Evolutionary conservation across 2,113 vertebrate species (phyloP).

Genomic region (Psilopogon haemacephalus): DNA sequence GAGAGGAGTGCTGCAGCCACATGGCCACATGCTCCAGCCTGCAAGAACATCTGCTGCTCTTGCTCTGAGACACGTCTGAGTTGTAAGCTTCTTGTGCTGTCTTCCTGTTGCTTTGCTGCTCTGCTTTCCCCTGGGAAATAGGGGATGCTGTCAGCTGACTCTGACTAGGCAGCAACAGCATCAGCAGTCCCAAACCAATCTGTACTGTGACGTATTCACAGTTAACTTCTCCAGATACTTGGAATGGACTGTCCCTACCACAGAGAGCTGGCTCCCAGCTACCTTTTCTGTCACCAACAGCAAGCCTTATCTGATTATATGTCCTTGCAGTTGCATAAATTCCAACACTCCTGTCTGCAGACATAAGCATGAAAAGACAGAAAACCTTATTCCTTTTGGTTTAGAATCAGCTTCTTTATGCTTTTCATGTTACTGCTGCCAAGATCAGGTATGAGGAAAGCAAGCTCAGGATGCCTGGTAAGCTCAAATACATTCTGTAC

Average conservation of each 20-base stretch:
- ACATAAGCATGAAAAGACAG: not conserved
- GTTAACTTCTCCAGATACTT: not conserved
- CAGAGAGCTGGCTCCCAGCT: not conserved
- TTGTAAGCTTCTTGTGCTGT: not conserved
- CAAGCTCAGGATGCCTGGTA: not conserved
- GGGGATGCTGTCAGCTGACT: not conserved
- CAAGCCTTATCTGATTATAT: not conserved
- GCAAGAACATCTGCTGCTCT: not conserved
- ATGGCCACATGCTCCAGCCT: not conserved
- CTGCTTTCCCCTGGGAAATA: not conserved
- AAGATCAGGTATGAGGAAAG: not conserved
- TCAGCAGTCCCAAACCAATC: not conserved
- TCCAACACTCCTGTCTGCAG: not conserved
- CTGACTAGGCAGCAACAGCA: not conserved
- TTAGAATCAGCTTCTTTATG: not conserved
- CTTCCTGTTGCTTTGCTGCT: not conserved
- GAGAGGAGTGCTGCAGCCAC: not conserved
- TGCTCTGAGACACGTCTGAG: accelerated
- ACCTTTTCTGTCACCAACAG: not conserved
- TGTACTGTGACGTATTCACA: not conserved
- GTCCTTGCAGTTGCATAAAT: not conserved
- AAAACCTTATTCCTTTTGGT: not conserved
- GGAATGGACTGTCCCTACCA: not conserved
- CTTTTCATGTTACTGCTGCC: not conserved
- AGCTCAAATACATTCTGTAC: not conserved